These are phyloP conservation scores for Nematopogon swammerdamellus DNA, from an alignment of 2,888 invertebrate species.

Conservation along the genomic window DNA sequence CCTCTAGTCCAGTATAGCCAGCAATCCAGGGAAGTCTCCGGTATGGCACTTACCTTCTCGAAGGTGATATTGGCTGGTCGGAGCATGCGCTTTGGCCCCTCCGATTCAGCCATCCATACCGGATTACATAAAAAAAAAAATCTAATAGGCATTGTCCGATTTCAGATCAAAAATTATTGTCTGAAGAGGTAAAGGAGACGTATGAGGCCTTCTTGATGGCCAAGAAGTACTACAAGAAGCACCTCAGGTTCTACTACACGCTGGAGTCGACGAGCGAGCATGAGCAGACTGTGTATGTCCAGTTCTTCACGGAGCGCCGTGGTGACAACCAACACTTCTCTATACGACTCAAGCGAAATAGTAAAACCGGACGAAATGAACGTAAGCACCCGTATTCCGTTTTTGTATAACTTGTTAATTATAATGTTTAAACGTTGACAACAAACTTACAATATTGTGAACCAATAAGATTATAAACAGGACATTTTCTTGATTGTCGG, in stretches of 20 bases:
- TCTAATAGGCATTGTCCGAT: slow-evolving; percentile 5
- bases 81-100: too few species aligned
- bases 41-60: too few species aligned
- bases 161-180: slow-evolving; percentile 36
- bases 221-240: slow-evolving; percentile 42
- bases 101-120: too few species aligned
- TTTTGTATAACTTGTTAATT: too few species aligned
- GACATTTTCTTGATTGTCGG: slow-evolving; percentile 3
- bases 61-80: too few species aligned
- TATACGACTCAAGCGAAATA: slow-evolving; percentile 23
- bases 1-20: too few species aligned
- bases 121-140: too few species aligned
- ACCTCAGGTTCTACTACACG: slow-evolving; percentile 37
- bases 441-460: neutral
- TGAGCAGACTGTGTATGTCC: slow-evolving; percentile 30
- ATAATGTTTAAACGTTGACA: too few species aligned
- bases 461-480: neutral
- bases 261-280: slow-evolving; percentile 27
- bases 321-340: slow-evolving; percentile 39
- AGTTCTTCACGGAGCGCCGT: slow-evolving; percentile 42
- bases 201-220: slow-evolving; percentile 48
- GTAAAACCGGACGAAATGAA: slow-evolving; percentile 15
- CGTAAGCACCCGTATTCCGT: slow-evolving; percentile 1
- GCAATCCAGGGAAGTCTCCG: too few species aligned
- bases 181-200: slow-evolving; percentile 41